phyloP scores from a whole-genome alignment of 23 tunicate genomes.

The Botrylloides violaceus region DNA sequence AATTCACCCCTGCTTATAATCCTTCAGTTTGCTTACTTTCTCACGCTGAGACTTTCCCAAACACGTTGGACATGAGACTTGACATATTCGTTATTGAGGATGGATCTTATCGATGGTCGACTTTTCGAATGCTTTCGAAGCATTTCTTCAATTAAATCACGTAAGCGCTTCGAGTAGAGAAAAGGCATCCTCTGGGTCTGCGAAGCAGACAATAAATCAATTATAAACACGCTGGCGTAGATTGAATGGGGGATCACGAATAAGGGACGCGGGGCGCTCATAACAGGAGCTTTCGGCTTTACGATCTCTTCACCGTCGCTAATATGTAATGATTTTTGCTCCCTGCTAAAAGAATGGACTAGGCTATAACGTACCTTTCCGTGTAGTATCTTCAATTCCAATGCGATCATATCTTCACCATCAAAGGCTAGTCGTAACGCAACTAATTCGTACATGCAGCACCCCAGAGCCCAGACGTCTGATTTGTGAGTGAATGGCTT shows the following conservation, averaged over 20 bases:
- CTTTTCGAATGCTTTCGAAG: conserved; percentile 57
- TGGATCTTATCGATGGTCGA: conserved; percentile 49
- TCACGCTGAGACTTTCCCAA: too few relatives aligned
- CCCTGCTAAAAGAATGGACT: too few relatives aligned
- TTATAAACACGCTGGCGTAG: too few relatives aligned
- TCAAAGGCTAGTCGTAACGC: conserved; percentile 82
- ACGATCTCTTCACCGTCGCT: too few relatives aligned
- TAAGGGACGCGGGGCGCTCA: too few relatives aligned
- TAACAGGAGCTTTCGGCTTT: too few relatives aligned
- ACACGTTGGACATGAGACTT: conserved; percentile 61
- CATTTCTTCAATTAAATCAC: conserved; percentile 67
- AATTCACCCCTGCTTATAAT: too few relatives aligned
- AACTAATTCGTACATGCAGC: conserved; percentile 85
- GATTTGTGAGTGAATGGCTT: conserved; percentile 81
- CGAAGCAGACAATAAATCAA: too few relatives aligned
- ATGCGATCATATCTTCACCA: conserved; percentile 80
- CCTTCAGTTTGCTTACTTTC: too few relatives aligned
- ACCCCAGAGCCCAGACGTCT: conserved; percentile 91
- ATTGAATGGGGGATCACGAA: too few relatives aligned
- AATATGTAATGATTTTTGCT: too few relatives aligned
- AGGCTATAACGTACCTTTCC: conserved; percentile 58
- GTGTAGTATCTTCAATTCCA: conserved; percentile 69
- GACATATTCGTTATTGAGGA: conserved; percentile 53
- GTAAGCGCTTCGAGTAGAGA: conserved; percentile 34
- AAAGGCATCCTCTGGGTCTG: conserved; percentile 76